Evolutionary conservation across 2,797 vertebrate genomes (phyloP).

Genomic region (Pangasius larnaudii): DNA sequence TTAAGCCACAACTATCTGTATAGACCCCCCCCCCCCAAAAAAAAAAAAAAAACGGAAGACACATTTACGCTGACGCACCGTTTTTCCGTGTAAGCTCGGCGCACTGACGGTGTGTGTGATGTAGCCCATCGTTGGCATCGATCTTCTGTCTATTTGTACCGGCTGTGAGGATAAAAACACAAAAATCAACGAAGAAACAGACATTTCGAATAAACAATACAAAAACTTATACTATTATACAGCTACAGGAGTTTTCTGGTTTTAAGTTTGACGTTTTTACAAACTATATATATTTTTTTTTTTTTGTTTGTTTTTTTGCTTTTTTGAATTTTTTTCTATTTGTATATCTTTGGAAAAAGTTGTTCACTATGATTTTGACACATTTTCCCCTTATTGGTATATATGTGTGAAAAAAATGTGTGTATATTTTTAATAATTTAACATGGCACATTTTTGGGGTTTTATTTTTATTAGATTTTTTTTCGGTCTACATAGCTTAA

Average conservation of each 20-base stretch:
- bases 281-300: not conserved
- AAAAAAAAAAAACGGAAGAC: not conserved
- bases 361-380: too few species aligned
- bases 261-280: not conserved
- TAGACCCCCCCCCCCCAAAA: not conserved
- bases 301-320: not conserved
- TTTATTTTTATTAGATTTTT: too few species aligned
- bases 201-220: not conserved
- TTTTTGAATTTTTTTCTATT: too few species aligned
- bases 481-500: not conserved
- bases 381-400: too few species aligned
- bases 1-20: not conserved
- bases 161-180: slow-evolving; percentile 72
- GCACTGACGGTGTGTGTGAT: slow-evolving; percentile 99
- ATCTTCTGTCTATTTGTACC: slow-evolving; percentile 86
- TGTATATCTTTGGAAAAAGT: too few species aligned
- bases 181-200: slow-evolving; percentile 14
- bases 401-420: too few species aligned
- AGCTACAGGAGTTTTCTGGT: not conserved
- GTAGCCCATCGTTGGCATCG: slow-evolving; percentile 95
- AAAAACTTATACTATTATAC: not conserved
- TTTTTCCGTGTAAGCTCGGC: slow-evolving; percentile 96
- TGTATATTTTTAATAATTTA: not conserved
- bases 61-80: slow-evolving; percentile 85
- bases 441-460: too few species aligned